phyloP scores from a whole-genome alignment of 2,888 invertebrate genomes.

The Ametastegia equiseti region DNA sequence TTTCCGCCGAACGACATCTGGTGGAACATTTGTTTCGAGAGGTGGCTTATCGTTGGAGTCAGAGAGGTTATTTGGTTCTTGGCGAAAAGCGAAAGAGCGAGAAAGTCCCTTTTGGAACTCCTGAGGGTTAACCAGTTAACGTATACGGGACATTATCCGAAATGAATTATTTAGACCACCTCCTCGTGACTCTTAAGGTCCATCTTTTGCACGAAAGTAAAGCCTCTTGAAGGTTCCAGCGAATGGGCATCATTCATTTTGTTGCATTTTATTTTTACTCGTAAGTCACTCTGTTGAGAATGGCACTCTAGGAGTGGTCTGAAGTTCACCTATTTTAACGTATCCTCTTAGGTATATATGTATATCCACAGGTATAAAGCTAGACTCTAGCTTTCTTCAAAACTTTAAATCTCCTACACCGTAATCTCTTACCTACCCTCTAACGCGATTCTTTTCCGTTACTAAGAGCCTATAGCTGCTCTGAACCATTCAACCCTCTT shows the following conservation, averaged over 20 bases:
- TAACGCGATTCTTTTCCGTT: not conserved
- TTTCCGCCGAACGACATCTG: slow-evolving; percentile 17
- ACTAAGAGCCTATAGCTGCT: not conserved
- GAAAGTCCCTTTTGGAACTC: not conserved
- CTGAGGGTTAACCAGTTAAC: slow-evolving; percentile 27
- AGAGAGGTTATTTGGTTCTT: slow-evolving; percentile 3
- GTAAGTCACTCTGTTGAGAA: not conserved
- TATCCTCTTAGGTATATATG: not conserved
- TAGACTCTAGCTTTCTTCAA: slow-evolving; percentile 23
- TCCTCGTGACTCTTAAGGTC: slow-evolving; percentile 1
- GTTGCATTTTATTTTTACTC: slow-evolving; percentile 28
- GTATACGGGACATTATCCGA: slow-evolving; percentile 35
- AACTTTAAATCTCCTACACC: slow-evolving; percentile 8
- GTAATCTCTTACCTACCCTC: not conserved
- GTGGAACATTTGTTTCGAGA: slow-evolving; percentile 30
- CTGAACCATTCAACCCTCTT: not conserved
- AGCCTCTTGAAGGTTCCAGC: not conserved
- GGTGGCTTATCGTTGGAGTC: slow-evolving; percentile 11
- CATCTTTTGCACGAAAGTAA: slow-evolving; percentile 6
- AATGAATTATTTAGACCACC: slow-evolving; percentile 27
- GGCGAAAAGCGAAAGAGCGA: not conserved
- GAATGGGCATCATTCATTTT: slow-evolving; percentile 19
- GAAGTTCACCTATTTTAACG: slow-evolving; percentile 15
- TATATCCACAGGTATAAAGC: slow-evolving; percentile 10
- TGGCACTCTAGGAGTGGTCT: not conserved